Evolutionary conservation across 2,888 invertebrate species (phyloP), one percentile per base, ranked within the genome.

Genomic region (Piscicola geometra): DNA sequence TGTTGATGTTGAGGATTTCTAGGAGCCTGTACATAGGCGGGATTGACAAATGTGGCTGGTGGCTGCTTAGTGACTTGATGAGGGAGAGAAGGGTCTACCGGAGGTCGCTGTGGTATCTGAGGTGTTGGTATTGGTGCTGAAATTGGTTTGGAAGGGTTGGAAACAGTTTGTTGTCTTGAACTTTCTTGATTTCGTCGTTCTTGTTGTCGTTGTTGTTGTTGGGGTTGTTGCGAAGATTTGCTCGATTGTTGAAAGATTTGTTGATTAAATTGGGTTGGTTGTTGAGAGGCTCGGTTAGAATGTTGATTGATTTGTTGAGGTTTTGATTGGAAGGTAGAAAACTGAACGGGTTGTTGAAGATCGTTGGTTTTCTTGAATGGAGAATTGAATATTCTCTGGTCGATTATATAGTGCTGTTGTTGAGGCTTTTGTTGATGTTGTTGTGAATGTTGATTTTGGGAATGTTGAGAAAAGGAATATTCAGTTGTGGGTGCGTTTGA

Each of bases 361-460:
- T 56, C n/a, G 25, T 9, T 18, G 5, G 60, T 18, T 56, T 56
- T 9, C 60, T 56, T 56, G 60, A 56, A 25, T 3, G 60, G 60
- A 25, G 21, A 5, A 3, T 25, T 3, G n/a, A 56, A 56, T 5
- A 56, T 15, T n/a, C 25, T 5, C n/a, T 56, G 60, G 25, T 56
- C 25, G 21, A 25, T n/a, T 35, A 56, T 12, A 18, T 50, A 60
- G 1, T 60, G n/a, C 33, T 73, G 28, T 12, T 64, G 47, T 32
- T 35, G n/a, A 15, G 30, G 41, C 30, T 71, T 35, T 50, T 71
- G 71, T 47, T 71, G 71, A 41, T 50, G 71, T 32, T 52, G 71
- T 47, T 71, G 71, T 28, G 64, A n/a, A 28, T 64, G 64, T 64
- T n/a, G 64, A 36, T 70, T 32, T 70, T 70, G 70, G 15, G 47